These are phyloP conservation scores for Eristalinus aeneus DNA, from an alignment of 2,888 invertebrate genomes.

Conservation along the genomic window DNA sequence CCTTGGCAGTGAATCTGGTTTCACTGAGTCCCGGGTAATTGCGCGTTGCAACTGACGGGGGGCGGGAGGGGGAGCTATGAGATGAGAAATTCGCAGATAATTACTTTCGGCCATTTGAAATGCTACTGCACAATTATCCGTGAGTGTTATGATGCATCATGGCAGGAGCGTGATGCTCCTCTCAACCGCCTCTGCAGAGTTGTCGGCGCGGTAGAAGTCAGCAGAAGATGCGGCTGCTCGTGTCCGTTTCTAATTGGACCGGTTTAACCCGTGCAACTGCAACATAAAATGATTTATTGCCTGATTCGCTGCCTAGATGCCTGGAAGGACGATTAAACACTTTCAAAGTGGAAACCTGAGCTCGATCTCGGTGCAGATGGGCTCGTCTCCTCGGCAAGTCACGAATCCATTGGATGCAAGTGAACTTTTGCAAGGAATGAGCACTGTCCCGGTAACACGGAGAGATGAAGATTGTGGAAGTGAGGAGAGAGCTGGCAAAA, in stretches of 20 bases:
- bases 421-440: neutral
- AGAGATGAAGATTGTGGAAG: neutral
- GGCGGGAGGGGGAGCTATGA: neutral
- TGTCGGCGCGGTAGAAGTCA: neutral
- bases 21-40: slow-evolving; percentile 10
- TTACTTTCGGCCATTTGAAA: slow-evolving; percentile 39
- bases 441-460: too few relatives aligned
- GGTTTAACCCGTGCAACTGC: slow-evolving; percentile 34
- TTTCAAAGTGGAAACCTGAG: neutral
- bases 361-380: neutral
- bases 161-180: too few relatives aligned
- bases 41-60: slow-evolving; percentile 11
- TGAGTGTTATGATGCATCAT: slow-evolving; percentile 15
- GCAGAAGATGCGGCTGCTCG: slow-evolving; percentile 6
- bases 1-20: neutral
- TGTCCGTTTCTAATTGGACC: slow-evolving; percentile 50
- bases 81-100: slow-evolving; percentile 37
- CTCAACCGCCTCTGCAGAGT: neutral
- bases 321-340: neutral
- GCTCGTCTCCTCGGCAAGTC: too few relatives aligned
- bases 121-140: slow-evolving; percentile 42
- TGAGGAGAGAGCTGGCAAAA: neutral
- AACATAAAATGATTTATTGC: slow-evolving; percentile 43
- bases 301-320: neutral
- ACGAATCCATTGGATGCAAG: neutral